Base-by-base conservation (phyloP, 2,888 invertebrate genomes). In the Steinernema carpocapsae region DNA sequence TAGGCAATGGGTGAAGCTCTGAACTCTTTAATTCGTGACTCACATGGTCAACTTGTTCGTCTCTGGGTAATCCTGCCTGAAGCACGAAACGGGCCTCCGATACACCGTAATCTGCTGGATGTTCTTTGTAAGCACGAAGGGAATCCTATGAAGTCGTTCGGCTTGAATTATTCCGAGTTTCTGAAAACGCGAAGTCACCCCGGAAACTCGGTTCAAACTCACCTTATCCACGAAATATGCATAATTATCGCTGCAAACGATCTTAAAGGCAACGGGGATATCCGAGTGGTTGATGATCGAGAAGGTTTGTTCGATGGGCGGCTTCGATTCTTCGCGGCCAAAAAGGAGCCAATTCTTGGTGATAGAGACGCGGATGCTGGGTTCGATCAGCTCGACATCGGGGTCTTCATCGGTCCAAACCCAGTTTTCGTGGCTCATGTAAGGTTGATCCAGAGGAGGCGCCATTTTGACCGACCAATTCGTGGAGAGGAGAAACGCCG, bases 231-330 rank as follows among this genome's bases (percentile, higher is more conserved):
- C 77, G 56, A 79, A 80, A 71, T 82, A 82, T 10, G 78, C 74
- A 52, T 72, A 78, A 45, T 80, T 82, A 72, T 82, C 82, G 17
- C 80, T 79, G 37, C 77, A 77, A 22, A 76, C 46, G 6, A 82
- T 64, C 74, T 82, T 78, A 73, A 78, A 82, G 1, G 82, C 82
- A 14, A 82, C 74, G 24, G 82, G 78, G 59, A 74, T 52, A 19
- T 80, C 80, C 22, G 80, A 80, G 64, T 79, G 78, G 72, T 82
- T 82, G 48, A 73, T 64, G 6, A 82, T 59, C 0, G 17, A 32
- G 4, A 81, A 17, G 0, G 48, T 17, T n/a, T 79, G 77, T 22
- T 72, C 72, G n/a, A 77, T 73, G 12, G 79, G 76, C 10, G 80
- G 80, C 24, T 77, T 72, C 12, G 72, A 43, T 6, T 42, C 22